Evolutionary conservation across 2,888 invertebrate species (phyloP).

Genomic region (Mythimna impura): DNA sequence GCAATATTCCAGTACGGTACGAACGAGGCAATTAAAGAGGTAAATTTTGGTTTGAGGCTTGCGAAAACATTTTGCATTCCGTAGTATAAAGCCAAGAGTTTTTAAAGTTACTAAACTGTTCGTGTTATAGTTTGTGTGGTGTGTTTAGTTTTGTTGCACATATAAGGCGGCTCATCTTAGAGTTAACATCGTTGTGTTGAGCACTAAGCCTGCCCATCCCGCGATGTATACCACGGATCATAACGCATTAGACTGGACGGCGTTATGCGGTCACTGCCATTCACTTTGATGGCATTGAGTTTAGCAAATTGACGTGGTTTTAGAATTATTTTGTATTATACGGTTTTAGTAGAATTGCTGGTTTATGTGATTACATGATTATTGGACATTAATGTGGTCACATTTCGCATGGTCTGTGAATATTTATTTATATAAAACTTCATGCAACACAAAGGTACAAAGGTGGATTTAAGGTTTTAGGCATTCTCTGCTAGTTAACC

Average conservation of each 20-base stretch:
- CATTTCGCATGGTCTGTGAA: not conserved
- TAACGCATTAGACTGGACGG: slow-evolving; percentile 49
- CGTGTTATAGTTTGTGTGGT: not conserved
- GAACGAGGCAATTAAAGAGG: too few relatives aligned
- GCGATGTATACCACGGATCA: slow-evolving; percentile 49
- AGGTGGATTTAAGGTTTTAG: too few relatives aligned
- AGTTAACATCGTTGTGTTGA: slow-evolving; percentile 41
- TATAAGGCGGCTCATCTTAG: slow-evolving; percentile 48
- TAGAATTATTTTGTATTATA: slow-evolving; percentile 15
- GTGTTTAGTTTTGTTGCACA: slow-evolving; percentile 16
- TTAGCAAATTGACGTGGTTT: slow-evolving; percentile 7
- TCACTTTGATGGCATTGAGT: not conserved
- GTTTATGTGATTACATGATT: not conserved
- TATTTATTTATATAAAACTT: not conserved
- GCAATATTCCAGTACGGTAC: too few relatives aligned
- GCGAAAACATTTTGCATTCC: too few relatives aligned
- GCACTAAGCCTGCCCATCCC: slow-evolving; percentile 39
- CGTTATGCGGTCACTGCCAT: slow-evolving; percentile 28
- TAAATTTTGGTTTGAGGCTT: too few relatives aligned
- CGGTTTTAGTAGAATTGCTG: not conserved
- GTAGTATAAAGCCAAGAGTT: too few relatives aligned
- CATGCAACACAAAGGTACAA: too few relatives aligned
- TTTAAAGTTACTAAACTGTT: not conserved
- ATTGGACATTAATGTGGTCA: not conserved
- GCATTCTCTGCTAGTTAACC: too few relatives aligned